Evolutionary conservation across 2,888 invertebrate species (phyloP).

Genomic region (Muscina levida): DNA sequence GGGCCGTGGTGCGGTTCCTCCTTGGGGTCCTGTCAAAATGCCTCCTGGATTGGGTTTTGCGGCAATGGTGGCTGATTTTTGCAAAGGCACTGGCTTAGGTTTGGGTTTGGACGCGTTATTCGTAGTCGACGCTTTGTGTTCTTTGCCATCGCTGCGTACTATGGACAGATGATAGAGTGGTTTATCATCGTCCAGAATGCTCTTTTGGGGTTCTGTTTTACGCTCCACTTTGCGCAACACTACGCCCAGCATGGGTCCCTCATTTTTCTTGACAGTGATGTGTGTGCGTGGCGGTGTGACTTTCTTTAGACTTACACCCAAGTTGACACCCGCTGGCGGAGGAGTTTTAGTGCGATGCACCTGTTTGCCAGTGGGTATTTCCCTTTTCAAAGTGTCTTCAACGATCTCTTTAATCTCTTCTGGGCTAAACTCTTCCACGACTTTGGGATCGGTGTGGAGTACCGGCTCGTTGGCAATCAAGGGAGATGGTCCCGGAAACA

Average conservation of each 20-base stretch:
- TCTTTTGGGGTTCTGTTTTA: conserved; percentile 77
- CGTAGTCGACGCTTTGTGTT: conserved; percentile 71
- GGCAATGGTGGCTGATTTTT: conserved; percentile 69
- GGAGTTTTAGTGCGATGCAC: conserved; percentile 77
- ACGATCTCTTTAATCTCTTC: conserved; percentile 68
- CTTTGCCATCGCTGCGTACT: conserved; percentile 76
- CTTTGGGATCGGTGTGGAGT: conserved; percentile 73
- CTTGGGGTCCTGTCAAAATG: conserved; percentile 76
- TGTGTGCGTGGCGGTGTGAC: conserved; percentile 76
- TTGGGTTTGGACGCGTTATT: conserved; percentile 74
- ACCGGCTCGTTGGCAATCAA: conserved; percentile 71
- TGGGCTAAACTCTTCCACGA: conserved; percentile 59
- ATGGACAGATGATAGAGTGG: conserved; percentile 78
- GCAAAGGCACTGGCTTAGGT: conserved; percentile 69
- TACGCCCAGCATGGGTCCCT: conserved; percentile 78
- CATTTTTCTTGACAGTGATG: conserved; percentile 76
- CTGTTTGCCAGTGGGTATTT: conserved; percentile 72
- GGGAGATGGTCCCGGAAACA: conserved; percentile 75
- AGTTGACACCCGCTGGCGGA: conserved; percentile 77
- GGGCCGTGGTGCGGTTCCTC: conserved; percentile 67
- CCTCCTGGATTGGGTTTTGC: conserved; percentile 74
- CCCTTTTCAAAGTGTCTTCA: conserved; percentile 70
- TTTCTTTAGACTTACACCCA: conserved; percentile 77
- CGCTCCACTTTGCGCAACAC: conserved; percentile 78
- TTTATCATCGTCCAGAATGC: conserved; percentile 78